These are phyloP conservation scores for Cynopterus brachyotis DNA, from an alignment of 2,113 vertebrate species.

Conservation along the genomic window DNA sequence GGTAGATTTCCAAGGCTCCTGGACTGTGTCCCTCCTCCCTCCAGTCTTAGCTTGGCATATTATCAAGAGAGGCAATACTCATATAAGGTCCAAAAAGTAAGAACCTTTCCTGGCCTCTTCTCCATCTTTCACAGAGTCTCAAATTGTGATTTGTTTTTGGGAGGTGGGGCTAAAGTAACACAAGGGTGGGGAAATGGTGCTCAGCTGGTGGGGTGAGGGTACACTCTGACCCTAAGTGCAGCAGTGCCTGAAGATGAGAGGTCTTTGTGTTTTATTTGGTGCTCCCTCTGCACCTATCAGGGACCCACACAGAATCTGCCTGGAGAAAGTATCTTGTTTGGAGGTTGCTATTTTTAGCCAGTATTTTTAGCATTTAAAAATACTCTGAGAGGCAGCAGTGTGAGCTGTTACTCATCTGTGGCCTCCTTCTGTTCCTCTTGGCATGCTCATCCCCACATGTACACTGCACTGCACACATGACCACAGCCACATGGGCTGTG, in stretches of 20 bases:
- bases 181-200: not conserved
- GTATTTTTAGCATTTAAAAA: slow-evolving; percentile 83
- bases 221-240: not conserved
- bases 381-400: slow-evolving; percentile 80
- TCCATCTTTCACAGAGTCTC: not conserved
- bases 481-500: not conserved
- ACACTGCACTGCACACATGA: not conserved
- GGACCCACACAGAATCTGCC: slow-evolving; percentile 52
- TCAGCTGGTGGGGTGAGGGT: not conserved
- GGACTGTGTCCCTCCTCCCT: not conserved
- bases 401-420: slow-evolving; percentile 83
- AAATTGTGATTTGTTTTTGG: not conserved
- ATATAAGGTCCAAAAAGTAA: not conserved
- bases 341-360: slow-evolving; percentile 83
- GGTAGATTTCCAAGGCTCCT: not conserved
- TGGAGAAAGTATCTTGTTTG: slow-evolving; percentile 71
- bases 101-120: slow-evolving; percentile 15
- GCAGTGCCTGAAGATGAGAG: not conserved
- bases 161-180: not conserved
- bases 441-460: slow-evolving; percentile 48
- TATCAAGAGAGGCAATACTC: not conserved
- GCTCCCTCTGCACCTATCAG: not conserved
- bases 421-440: slow-evolving; percentile 76
- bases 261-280: not conserved
- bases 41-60: not conserved